These are phyloP conservation scores for Drosophila rhopaloa DNA, from an alignment of 1,140 invertebrate species.

Conservation along the genomic window DNA sequence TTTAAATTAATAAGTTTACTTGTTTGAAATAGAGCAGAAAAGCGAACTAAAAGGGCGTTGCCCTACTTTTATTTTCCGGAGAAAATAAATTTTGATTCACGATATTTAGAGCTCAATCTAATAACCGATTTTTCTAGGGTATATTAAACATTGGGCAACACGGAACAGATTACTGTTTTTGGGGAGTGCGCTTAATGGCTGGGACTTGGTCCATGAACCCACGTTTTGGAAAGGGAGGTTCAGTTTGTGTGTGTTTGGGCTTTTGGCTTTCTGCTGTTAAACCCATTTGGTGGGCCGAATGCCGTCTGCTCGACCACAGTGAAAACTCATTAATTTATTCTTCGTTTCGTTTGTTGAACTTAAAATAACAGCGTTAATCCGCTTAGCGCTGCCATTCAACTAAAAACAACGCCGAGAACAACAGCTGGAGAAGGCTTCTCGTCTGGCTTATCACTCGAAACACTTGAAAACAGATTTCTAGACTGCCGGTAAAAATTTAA, in stretches of 20 bases:
- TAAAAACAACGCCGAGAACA: constrained; percentile 65
- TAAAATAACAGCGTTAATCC: constrained; percentile 83
- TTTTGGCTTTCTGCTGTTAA: constrained; percentile 76
- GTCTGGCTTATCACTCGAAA: constrained; percentile 15
- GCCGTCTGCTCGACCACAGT: constrained; percentile 65
- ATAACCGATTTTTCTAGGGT: constrained; percentile 2
- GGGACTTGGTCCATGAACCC: constrained; percentile 17
- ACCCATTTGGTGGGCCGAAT: constrained; percentile 54
- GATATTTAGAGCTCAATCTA: background rate
- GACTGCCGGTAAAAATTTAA: no score
- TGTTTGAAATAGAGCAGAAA: no score
- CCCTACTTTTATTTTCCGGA: no score
- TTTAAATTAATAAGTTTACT: no score
- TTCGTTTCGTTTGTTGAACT: constrained; percentile 81
- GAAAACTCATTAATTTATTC: constrained; percentile 83
- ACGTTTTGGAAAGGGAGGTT: constrained; percentile 36
- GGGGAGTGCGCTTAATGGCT: constrained; percentile 62
- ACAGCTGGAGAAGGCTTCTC: constrained; percentile 38
- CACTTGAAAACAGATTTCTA: background rate
- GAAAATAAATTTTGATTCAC: background rate
- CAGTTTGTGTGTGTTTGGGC: constrained; percentile 53
- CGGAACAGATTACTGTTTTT: constrained; percentile 62
- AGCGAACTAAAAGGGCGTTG: no score
- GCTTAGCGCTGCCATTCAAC: constrained; percentile 75
- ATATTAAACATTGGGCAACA: constrained; percentile 6